Evolutionary conservation across 2,797 vertebrate species (phyloP).

Genomic region (Sciurus vulgaris): DNA sequence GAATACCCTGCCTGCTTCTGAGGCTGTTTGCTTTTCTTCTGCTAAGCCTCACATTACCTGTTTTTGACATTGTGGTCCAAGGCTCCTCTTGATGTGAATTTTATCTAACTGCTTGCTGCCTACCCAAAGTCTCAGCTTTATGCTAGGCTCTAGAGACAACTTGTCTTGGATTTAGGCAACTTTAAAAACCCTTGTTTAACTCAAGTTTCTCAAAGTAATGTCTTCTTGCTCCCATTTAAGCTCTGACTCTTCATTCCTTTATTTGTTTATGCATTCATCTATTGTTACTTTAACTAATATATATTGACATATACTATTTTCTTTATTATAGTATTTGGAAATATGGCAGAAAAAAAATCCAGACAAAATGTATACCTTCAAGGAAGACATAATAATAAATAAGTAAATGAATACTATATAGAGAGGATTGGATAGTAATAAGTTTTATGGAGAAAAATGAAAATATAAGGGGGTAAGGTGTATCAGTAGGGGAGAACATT

Average conservation of each 20-base stretch:
- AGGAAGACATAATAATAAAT: neutral
- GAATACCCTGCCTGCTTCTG: neutral
- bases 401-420: neutral
- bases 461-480: neutral
- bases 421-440: neutral
- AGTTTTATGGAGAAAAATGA: constrained; percentile 2
- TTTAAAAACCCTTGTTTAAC: constrained; percentile 2
- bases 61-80: neutral
- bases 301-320: neutral
- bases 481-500: neutral
- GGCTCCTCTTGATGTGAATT: neutral
- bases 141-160: neutral
- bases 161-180: neutral
- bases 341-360: neutral
- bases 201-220: constrained; percentile 37
- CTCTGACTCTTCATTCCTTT: constrained; percentile 10
- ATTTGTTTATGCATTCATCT: neutral
- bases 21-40: neutral
- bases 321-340: neutral
- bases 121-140: constrained; percentile 8
- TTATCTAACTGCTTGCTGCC: neutral
- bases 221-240: neutral
- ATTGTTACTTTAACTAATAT: neutral
- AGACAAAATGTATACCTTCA: neutral
- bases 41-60: neutral